phyloP scores from a whole-genome alignment of 1,140 invertebrate genomes.

The Sitophilus oryzae region DNA sequence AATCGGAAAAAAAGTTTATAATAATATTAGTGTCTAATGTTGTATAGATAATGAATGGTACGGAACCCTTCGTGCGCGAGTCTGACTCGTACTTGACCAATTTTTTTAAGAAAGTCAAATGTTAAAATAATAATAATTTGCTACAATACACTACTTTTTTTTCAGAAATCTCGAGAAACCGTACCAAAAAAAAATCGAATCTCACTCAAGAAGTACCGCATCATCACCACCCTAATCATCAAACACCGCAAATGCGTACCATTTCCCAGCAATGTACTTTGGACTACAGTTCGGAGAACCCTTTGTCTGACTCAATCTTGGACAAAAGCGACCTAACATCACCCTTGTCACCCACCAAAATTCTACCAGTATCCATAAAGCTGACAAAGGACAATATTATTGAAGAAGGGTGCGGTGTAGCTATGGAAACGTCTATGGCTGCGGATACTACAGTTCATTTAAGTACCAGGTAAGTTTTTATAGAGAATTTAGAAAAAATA shows the following conservation, averaged over 20 bases:
- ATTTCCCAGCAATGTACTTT: constrained; percentile 54
- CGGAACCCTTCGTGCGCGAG: too few relatives aligned
- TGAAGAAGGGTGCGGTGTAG: constrained; percentile 9
- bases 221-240: background rate
- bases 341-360: constrained; percentile 20
- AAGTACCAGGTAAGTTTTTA: constrained; percentile 7
- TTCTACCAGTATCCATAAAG: constrained; percentile 43
- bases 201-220: constrained; percentile 2
- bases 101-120: too few relatives aligned
- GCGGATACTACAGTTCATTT: constrained; percentile 8
- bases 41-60: too few relatives aligned
- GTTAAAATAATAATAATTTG: too few relatives aligned
- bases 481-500: background rate
- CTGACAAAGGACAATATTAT: constrained; percentile 28
- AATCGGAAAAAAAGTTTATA: too few relatives aligned
- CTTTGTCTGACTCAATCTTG: constrained; percentile 60
- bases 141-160: background rate
- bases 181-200: constrained; percentile 18
- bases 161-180: constrained; percentile 13
- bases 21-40: too few relatives aligned
- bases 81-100: too few relatives aligned
- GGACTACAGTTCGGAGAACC: constrained; percentile 67
- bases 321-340: constrained; percentile 42
- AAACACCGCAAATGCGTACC: constrained; percentile 42
- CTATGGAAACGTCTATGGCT: constrained; percentile 3